Conservation (phyloP, 2,113 vertebrate genomes). For the Noturus placidus region DNA sequence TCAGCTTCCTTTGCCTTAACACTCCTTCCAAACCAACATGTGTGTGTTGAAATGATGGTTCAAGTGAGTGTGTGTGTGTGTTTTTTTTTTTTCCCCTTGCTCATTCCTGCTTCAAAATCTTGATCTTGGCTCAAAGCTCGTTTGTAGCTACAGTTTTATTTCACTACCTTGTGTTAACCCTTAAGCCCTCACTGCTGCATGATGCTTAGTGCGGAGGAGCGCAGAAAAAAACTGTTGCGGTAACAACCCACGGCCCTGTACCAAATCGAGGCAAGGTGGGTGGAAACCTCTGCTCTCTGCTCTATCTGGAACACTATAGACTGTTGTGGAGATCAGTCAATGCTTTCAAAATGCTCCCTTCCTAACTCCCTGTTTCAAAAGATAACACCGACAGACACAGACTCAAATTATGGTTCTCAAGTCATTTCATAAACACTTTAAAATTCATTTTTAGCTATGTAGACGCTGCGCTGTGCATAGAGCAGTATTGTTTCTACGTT, state of each 20-base stretch:
- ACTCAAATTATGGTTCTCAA: neutral
- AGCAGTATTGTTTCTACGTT: neutral
- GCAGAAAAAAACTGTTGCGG: neutral
- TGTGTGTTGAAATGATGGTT: neutral
- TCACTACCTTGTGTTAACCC: slow-evolving; percentile 8
- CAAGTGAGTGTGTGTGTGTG: neutral
- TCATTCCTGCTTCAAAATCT: slow-evolving; percentile 11
- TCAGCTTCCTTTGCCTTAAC: neutral
- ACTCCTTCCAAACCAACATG: neutral
- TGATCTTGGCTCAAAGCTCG: neutral
- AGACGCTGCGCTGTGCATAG: neutral
- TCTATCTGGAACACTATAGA: neutral
- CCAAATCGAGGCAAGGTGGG: slow-evolving; percentile 7
- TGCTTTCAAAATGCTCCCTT: neutral
- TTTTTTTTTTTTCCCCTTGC: neutral
- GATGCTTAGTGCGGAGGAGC: neutral
- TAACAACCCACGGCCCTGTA: slow-evolving; percentile 4
- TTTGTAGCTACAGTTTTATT: neutral
- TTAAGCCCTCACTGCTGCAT: neutral
- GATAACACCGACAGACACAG: neutral
- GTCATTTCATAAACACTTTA: too few species aligned
- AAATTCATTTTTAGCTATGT: neutral
- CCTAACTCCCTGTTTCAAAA: neutral
- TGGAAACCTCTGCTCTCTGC: slow-evolving; percentile 19
- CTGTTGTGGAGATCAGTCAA: neutral